Evolutionary conservation across 2,113 vertebrate genomes (phyloP).

Genomic region (Oplegnathus fasciatus): DNA sequence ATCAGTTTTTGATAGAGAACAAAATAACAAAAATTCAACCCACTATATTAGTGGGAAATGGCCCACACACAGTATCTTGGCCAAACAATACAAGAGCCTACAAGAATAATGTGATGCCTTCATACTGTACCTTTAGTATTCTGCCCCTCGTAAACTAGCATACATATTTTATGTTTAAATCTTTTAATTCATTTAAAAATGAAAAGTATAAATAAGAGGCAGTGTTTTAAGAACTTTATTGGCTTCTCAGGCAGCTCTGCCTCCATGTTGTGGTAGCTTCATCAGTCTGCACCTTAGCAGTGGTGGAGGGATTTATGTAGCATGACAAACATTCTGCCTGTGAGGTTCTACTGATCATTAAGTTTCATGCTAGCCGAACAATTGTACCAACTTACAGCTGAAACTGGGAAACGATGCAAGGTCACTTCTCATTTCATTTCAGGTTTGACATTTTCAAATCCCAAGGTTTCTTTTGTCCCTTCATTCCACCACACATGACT

Average conservation of each 20-base stretch:
- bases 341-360: neutral
- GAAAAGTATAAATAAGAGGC: neutral
- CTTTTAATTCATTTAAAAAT: neutral
- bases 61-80: neutral
- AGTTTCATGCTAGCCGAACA: neutral
- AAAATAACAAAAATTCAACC: neutral
- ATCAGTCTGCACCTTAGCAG: neutral
- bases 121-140: neutral
- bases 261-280: neutral
- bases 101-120: neutral
- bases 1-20: neutral
- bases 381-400: neutral
- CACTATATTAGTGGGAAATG: neutral
- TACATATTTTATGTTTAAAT: neutral
- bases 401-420: neutral
- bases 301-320: neutral
- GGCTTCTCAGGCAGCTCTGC: neutral
- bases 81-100: neutral
- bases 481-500: neutral
- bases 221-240: neutral
- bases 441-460: neutral
- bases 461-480: neutral
- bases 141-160: neutral
- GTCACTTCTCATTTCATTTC: neutral
- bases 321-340: neutral